phyloP scores from a whole-genome alignment of 2,797 vertebrate genomes.

The Danio kyathit region DNA sequence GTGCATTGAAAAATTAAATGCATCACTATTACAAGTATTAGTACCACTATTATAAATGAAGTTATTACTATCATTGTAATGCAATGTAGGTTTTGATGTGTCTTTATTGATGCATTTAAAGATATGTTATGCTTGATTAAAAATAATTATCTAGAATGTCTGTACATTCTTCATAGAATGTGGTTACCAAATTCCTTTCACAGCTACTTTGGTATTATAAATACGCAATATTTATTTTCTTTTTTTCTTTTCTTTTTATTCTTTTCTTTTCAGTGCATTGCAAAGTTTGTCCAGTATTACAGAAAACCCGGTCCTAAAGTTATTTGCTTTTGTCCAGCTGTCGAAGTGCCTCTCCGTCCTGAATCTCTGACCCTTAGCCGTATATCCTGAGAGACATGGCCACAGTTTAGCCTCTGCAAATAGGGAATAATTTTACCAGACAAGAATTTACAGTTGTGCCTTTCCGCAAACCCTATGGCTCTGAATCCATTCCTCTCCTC shows the following conservation, averaged over 20 bases:
- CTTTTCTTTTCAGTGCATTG: not conserved
- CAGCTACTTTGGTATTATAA: not conserved
- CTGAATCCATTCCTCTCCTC: constrained; percentile 55
- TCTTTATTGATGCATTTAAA: too few relatives aligned
- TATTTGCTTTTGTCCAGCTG: constrained; percentile 63
- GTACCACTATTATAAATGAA: too few relatives aligned
- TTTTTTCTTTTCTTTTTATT: not conserved
- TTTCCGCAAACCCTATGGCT: constrained; percentile 55
- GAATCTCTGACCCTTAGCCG: constrained; percentile 26
- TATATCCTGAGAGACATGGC: constrained; percentile 64
- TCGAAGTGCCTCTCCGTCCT: constrained; percentile 25
- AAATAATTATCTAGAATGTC: too few relatives aligned
- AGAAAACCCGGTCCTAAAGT: constrained; percentile 38
- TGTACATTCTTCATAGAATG: too few relatives aligned
- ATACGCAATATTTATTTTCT: not conserved
- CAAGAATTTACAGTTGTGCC: constrained; percentile 63
- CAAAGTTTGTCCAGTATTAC: constrained; percentile 20
- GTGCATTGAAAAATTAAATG: too few relatives aligned
- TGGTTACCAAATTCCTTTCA: too few relatives aligned
- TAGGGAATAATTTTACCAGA: constrained; percentile 65
- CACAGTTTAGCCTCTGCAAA: constrained; percentile 66
- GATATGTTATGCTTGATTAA: too few relatives aligned
- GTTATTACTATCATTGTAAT: too few relatives aligned
- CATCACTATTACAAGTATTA: too few relatives aligned
- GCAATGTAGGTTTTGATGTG: too few relatives aligned